phyloP scores from a whole-genome alignment of 1,140 invertebrate genomes.

The Stegodyphus dumicola region DNA sequence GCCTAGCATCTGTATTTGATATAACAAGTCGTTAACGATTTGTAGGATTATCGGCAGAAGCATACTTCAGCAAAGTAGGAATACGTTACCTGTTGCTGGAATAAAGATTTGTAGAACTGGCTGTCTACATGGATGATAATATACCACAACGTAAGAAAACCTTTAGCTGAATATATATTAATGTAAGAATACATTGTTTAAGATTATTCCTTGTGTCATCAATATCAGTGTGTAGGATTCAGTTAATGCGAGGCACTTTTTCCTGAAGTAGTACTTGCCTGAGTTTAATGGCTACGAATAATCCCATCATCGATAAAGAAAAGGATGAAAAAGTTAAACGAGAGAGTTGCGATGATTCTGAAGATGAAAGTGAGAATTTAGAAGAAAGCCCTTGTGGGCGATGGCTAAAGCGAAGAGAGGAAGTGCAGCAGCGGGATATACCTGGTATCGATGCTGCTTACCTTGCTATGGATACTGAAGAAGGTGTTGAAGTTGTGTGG shows the following conservation, averaged over 20 bases:
- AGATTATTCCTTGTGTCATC: no score
- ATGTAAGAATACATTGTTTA: no score
- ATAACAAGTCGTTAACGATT: no score
- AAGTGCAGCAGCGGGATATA: conserved; percentile 97
- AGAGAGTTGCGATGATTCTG: conserved; percentile 79
- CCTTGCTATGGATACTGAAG: conserved; percentile 99
- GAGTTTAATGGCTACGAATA: conserved; percentile 21
- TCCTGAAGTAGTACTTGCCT: no score
- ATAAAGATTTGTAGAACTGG: no score
- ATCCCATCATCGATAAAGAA: conserved; percentile 16
- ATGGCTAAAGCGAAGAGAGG: conserved; percentile 97
- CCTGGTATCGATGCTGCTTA: conserved; percentile 98
- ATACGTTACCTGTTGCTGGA: no score
- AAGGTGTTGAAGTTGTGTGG: conserved; percentile 98
- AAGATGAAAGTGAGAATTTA: conserved; percentile 90
- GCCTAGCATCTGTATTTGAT: no score
- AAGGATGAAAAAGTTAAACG: conserved; percentile 42
- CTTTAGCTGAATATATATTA: neutral
- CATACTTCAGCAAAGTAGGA: no score
- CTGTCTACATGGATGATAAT: neutral
- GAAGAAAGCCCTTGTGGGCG: conserved; percentile 98
- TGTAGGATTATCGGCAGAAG: no score
- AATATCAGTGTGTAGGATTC: no score
- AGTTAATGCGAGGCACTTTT: no score
- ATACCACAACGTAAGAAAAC: neutral